A percentile compares a stretch with the other conserved stretches of the same genome.
Conservation (phyloP, 2,888 invertebrate genomes). For the Apodemia zela region DNA sequence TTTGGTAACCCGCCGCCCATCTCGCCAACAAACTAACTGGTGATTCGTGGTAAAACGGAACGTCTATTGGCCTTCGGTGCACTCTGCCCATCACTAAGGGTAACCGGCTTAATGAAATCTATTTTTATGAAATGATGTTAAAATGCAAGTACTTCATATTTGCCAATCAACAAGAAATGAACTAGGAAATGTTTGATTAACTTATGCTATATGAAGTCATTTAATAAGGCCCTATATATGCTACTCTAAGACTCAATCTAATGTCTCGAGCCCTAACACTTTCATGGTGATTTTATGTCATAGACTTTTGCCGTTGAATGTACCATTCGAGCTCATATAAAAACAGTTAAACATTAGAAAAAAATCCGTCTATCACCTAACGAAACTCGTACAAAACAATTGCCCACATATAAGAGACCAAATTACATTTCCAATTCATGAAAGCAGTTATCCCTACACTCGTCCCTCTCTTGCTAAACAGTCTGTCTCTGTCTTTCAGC, state of each 20-base stretch:
- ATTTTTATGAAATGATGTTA: too few relatives aligned
- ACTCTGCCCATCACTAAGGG: too few relatives aligned
- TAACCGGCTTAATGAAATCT: too few relatives aligned
- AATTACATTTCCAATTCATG: constrained; percentile 80
- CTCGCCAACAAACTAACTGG: too few relatives aligned
- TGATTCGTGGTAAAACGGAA: too few relatives aligned
- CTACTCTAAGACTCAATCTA: background rate
- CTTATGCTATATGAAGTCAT: background rate
- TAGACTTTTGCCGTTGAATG: constrained; percentile 15
- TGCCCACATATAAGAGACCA: constrained; percentile 60
- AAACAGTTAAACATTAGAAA: constrained; percentile 29
- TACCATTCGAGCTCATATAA: constrained; percentile 27
- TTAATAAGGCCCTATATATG: background rate
- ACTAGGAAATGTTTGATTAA: too few relatives aligned
- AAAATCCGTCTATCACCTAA: constrained; percentile 48
- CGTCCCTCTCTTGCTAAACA: constrained; percentile 32
- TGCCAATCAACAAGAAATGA: too few relatives aligned
- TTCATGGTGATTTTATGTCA: constrained; percentile 1
- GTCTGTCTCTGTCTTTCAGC: constrained; percentile 26
- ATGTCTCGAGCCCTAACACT: background rate
- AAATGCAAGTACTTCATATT: too few relatives aligned
- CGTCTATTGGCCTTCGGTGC: too few relatives aligned
- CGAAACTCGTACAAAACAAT: constrained; percentile 62
- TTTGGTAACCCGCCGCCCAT: too few relatives aligned
- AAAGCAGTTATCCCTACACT: constrained; percentile 56